Evolutionary conservation across 2,888 invertebrate species (phyloP), one percentile per base, ranked within the genome.

Genomic region (Camponotus fellah): DNA sequence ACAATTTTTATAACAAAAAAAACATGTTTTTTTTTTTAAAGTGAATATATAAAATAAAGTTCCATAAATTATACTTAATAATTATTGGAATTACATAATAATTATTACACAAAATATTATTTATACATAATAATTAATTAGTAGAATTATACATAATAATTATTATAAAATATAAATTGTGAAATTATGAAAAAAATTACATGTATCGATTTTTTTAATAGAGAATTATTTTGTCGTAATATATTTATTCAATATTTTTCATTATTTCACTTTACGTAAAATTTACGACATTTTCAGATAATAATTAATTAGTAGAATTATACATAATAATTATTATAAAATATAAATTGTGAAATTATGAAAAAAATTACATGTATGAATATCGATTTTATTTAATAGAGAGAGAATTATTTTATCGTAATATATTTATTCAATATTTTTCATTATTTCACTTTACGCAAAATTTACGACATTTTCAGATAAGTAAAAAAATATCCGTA

Each of bases 271-370:
- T 14, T 49, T 14, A 26, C 26, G 10, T 40, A 9, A 43, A 46
- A 32, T 72, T 71, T 72, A 62, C 17, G 14, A 56, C 12, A 53
- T 26, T 76, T 53, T 60, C 53, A 66, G 14, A 64, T 56, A 46
- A 14, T 26, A 26, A 26, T 26, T 26, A 26, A 26, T 26, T 26
- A 26, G 2, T 26, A 26, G 26, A 26, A 26, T 26, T n/a, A 17
- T 49, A 68, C 34, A 37, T 72, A 56, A 56, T 17, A 43, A 17
- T 43, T 72, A 26, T 58, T 72, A 72, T 21, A 58, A 56, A 72
- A 74, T 40, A 6, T n/a, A 60, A 72, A 26, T 58, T 3, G 58
- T 17, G 26, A 58, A 72, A 26, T 71, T 71, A 12, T 56, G 14
- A 72, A 21, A 58, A 26, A 26, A 14, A 34, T 37, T 14, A 69